phyloP scores from a whole-genome alignment of 2,888 invertebrate species.

The Diarsia brunnea region DNA sequence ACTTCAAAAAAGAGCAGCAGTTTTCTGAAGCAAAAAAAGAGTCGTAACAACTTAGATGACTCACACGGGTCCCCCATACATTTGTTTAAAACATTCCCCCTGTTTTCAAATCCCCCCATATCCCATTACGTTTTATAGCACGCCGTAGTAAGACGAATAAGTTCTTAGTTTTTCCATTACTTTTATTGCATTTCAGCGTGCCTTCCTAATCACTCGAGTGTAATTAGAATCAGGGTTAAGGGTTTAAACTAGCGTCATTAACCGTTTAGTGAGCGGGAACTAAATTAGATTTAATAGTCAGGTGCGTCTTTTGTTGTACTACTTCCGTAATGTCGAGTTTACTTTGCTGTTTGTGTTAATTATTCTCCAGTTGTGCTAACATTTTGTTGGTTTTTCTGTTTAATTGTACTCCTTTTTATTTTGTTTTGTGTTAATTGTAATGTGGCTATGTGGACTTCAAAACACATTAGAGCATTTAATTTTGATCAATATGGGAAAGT shows the following conservation, averaged over 20 bases:
- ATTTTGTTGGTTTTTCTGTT: not conserved
- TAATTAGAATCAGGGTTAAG: constrained; percentile 78
- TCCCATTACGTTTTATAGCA: constrained; percentile 66
- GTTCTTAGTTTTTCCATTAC: constrained; percentile 83
- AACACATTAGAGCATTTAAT: not conserved
- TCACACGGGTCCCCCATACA: constrained; percentile 14
- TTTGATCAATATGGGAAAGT: not conserved
- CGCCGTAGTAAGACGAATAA: constrained; percentile 65
- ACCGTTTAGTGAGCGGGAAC: constrained; percentile 67
- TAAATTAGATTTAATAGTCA: constrained; percentile 59
- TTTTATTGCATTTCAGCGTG: constrained; percentile 80
- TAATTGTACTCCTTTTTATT: not conserved
- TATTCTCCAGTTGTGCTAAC: not conserved
- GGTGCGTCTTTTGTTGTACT: constrained; percentile 38
- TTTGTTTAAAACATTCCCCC: constrained; percentile 38
- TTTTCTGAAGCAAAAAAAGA: constrained; percentile 4
- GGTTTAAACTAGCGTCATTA: constrained; percentile 69
- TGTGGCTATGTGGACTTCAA: not conserved
- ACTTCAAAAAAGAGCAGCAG: not conserved
- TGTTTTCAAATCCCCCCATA: constrained; percentile 53
- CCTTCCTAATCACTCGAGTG: constrained; percentile 77
- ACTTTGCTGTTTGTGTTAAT: constrained; percentile 18
- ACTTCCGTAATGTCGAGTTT: constrained; percentile 1
- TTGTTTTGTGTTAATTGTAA: not conserved
- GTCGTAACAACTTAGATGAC: not conserved